A percentile compares a stretch with the other conserved stretches of the same genome.
Conservation (phyloP, 2,888 invertebrate species). For the Allophyes oxyacanthae region DNA sequence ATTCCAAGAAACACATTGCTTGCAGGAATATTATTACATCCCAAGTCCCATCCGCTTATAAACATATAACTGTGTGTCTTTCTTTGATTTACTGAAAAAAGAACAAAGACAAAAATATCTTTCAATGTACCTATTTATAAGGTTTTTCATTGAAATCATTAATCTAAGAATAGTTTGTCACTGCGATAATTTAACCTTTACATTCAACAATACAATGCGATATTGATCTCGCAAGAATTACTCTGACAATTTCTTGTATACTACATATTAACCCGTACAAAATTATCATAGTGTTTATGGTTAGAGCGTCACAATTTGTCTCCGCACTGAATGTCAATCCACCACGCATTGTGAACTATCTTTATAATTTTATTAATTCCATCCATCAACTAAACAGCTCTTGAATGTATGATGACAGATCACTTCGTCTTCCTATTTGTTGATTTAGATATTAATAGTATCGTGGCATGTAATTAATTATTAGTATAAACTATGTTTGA, state of each 20-base stretch:
- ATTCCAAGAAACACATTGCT: too few species aligned
- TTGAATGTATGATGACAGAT: constrained; percentile 67
- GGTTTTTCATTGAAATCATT: too few species aligned
- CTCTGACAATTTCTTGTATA: constrained; percentile 50
- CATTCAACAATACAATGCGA: too few species aligned
- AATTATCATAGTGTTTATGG: constrained; percentile 68
- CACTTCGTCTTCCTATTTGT: constrained; percentile 59
- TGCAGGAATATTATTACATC: too few species aligned
- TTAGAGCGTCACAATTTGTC: constrained; percentile 72
- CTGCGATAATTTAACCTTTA: too few species aligned
- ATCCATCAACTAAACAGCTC: constrained; percentile 66
- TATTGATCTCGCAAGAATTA: too few species aligned
- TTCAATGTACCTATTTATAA: too few species aligned
- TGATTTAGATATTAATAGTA: constrained; percentile 66
- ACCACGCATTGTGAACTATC: constrained; percentile 54
- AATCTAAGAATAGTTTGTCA: too few species aligned
- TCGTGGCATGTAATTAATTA: constrained; percentile 48
- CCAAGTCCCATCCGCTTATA: too few species aligned
- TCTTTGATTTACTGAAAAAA: too few species aligned
- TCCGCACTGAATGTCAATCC: constrained; percentile 65
- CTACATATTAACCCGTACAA: constrained; percentile 61
- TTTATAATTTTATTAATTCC: constrained; percentile 76
- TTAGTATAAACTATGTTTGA: constrained; percentile 34
- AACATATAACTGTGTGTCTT: too few species aligned
- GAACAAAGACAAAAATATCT: too few species aligned